phyloP scores from a whole-genome alignment of 2,797 vertebrate genomes.

The Catostomus latipinnis region DNA sequence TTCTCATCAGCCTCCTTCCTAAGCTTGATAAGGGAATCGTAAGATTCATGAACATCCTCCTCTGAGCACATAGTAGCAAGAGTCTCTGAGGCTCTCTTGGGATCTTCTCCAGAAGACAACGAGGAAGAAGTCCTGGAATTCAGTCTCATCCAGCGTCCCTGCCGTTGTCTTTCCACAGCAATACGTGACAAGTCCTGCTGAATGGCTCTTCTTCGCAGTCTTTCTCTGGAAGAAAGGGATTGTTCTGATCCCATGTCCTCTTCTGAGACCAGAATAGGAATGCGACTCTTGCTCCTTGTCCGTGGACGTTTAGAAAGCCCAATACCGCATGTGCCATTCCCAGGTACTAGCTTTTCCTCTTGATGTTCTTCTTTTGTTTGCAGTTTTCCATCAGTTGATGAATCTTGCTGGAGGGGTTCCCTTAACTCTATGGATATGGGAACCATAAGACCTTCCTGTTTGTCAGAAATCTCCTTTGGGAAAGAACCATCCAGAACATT shows the following conservation, averaged over 20 bases:
- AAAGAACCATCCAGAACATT: slow-evolving; percentile 56
- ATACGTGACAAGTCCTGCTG: slow-evolving; percentile 87
- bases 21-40: slow-evolving; percentile 76
- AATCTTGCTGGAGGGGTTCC: slow-evolving; percentile 11
- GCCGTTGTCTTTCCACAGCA: slow-evolving; percentile 87
- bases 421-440: slow-evolving; percentile 58
- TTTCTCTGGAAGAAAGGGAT: slow-evolving; percentile 82
- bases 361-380: slow-evolving; percentile 39
- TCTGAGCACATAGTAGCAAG: slow-evolving; percentile 89
- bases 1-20: slow-evolving; percentile 66
- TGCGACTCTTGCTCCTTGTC: slow-evolving; percentile 84
- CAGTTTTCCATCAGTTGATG: slow-evolving; percentile 21
- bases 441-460: background rate
- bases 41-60: slow-evolving; percentile 88
- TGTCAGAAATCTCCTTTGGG: slow-evolving; percentile 12
- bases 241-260: slow-evolving; percentile 88
- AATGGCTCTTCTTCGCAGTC: slow-evolving; percentile 79
- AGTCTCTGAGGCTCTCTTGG: slow-evolving; percentile 84
- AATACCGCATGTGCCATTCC: slow-evolving; percentile 18
- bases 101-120: slow-evolving; percentile 88
- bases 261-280: slow-evolving; percentile 89
- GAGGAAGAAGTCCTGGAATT: slow-evolving; percentile 88
- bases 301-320: slow-evolving; percentile 57
- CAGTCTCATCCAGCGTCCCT: slow-evolving; percentile 83
- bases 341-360: slow-evolving; percentile 45